Conservation (phyloP, 2,797 vertebrate species). For the Alcedo atthis region DNA sequence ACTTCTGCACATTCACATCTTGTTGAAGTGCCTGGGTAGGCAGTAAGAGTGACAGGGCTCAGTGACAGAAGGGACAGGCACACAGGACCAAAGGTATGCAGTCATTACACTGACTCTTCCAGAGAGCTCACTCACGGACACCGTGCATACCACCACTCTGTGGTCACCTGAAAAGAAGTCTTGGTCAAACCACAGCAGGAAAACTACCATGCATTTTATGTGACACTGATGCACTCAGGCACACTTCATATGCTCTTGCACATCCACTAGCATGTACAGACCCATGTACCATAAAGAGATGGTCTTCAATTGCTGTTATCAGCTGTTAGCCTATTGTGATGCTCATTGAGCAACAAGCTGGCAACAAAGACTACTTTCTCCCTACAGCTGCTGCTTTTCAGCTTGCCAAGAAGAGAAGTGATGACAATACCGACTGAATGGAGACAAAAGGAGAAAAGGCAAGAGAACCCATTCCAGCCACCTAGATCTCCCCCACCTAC, state of each 20-base stretch:
- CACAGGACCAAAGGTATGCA: neutral
- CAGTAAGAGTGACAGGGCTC: neutral
- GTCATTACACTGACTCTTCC: neutral
- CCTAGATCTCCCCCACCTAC: neutral
- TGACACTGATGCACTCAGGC: neutral
- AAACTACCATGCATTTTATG: neutral
- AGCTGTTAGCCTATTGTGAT: neutral
- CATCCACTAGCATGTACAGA: neutral
- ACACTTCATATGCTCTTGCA: neutral
- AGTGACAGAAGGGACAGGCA: neutral
- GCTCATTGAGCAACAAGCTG: neutral
- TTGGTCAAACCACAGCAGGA: neutral
- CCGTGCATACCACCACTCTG: no score
- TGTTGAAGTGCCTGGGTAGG: no score
- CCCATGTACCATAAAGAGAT: neutral
- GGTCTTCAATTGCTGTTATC: neutral
- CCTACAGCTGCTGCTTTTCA: neutral
- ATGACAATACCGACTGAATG: neutral
- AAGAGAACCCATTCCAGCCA: neutral
- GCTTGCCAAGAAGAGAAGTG: neutral
- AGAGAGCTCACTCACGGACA: neutral
- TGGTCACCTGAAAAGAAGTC: neutral
- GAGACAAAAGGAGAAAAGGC: neutral
- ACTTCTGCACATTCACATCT: rapidly evolving
- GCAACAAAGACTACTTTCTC: neutral